These are phyloP conservation scores for Axinella damicornis DNA, from an alignment of 37 sponge, comb jelly and placozoan species.

Conservation along the genomic window DNA sequence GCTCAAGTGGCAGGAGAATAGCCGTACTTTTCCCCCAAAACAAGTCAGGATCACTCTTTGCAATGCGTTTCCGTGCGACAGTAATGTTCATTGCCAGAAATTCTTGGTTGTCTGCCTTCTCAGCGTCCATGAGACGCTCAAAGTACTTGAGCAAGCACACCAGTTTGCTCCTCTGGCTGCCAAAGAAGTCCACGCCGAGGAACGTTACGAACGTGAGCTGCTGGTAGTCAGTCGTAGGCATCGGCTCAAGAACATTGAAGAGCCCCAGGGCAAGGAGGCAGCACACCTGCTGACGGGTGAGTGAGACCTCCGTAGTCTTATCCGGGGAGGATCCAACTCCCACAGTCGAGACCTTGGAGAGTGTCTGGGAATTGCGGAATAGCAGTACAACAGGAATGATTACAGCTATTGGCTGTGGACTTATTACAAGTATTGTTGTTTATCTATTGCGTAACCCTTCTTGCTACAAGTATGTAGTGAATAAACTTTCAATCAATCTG, in stretches of 20 bases:
- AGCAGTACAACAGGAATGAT: too few relatives aligned
- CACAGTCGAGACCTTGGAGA: too few relatives aligned
- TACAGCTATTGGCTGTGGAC: too few relatives aligned
- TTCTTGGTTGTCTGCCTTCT: conserved; percentile 20
- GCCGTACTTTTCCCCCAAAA: conserved; percentile 42
- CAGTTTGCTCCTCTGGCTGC: conserved; percentile 48
- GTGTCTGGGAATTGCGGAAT: too few relatives aligned
- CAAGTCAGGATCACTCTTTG: not conserved
- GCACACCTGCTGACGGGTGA: conserved; percentile 58
- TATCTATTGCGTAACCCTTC: too few relatives aligned
- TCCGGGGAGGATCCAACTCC: too few relatives aligned
- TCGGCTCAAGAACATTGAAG: too few relatives aligned
- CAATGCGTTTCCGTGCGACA: conserved; percentile 29
- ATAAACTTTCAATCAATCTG: too few relatives aligned
- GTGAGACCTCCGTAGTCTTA: conserved; percentile 1
- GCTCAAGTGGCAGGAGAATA: conserved; percentile 35
- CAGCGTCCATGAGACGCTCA: conserved; percentile 43
- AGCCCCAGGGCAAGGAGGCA: conserved; percentile 62
- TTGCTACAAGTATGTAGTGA: too few relatives aligned
- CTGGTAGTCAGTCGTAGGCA: too few relatives aligned
- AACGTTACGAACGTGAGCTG: conserved; percentile 56
- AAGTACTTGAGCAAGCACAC: conserved; percentile 71
- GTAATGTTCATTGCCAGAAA: conserved; percentile 38
- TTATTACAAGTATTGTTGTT: too few relatives aligned
- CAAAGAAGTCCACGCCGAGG: conserved; percentile 14